These are phyloP conservation scores for Chunga burmeisteri DNA, from an alignment of 2,113 vertebrate genomes.

Conservation along the genomic window DNA sequence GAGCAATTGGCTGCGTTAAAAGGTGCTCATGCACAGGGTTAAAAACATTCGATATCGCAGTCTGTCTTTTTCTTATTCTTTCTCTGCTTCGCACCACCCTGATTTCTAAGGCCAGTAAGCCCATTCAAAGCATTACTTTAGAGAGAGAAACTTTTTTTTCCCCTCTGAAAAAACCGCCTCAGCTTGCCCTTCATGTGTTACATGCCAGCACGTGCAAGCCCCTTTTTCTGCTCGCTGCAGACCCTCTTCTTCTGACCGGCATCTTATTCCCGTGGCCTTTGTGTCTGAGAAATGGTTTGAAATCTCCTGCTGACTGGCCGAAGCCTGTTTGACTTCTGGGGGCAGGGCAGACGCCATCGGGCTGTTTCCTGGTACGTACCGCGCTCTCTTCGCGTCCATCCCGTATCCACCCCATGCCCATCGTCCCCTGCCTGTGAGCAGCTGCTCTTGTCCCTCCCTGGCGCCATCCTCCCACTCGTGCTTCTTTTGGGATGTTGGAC, in stretches of 20 bases:
- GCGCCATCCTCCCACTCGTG: not conserved
- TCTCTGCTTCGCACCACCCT: not conserved
- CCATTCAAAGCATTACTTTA: not conserved
- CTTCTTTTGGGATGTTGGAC: not conserved
- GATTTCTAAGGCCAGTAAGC: not conserved
- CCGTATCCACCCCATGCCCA: fast-evolving
- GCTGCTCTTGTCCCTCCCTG: not conserved
- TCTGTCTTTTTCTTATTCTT: not conserved
- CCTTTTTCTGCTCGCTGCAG: slow-evolving; percentile 76
- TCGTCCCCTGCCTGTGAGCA: fast-evolving
- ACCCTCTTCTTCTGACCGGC: slow-evolving; percentile 93
- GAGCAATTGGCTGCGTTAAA: fast-evolving
- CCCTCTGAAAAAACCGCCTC: not conserved
- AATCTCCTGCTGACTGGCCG: slow-evolving; percentile 97
- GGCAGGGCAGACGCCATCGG: slow-evolving; percentile 84
- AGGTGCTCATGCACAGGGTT: not conserved
- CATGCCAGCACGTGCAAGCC: slow-evolving; percentile 14
- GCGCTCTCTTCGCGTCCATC: not conserved
- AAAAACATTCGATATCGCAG: fast-evolving
- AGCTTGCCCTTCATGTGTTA: not conserved
- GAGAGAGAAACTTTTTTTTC: not conserved
- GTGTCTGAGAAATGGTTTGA: slow-evolving; percentile 99
- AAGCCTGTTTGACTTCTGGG: slow-evolving; percentile 85
- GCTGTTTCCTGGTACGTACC: slow-evolving; percentile 87
- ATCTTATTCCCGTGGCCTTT: slow-evolving; percentile 99